Evolutionary conservation across 2,113 vertebrate species (phyloP).

Genomic region (Coturnix japonica): DNA sequence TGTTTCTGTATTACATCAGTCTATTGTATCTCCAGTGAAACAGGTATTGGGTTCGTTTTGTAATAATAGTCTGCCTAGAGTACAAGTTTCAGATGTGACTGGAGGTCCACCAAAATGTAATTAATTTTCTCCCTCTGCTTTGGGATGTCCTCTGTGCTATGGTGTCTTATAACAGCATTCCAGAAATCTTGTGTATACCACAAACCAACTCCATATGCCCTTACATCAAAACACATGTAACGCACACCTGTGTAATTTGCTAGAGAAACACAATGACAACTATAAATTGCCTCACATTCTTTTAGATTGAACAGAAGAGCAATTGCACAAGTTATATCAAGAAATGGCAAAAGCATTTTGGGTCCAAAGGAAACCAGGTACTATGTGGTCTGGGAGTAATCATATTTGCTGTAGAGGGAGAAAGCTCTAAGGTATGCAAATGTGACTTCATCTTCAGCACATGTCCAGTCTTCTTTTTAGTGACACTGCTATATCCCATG

Average conservation of each 20-base stretch:
- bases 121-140: not conserved
- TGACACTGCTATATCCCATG: not conserved
- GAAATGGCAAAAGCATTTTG: not conserved
- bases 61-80: not conserved
- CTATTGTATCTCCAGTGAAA: not conserved
- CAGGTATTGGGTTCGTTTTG: not conserved
- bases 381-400: not conserved
- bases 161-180: not conserved
- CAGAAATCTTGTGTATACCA: not conserved
- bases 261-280: not conserved
- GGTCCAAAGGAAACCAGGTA: not conserved
- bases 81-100: not conserved
- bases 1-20: not conserved
- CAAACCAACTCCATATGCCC: not conserved
- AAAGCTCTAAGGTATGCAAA: not conserved
- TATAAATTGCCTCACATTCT: not conserved
- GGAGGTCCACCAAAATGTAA: not conserved
- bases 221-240: not conserved
- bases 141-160: not conserved
- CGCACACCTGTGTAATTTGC: not conserved
- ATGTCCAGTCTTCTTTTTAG: not conserved
- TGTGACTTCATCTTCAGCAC: not conserved
- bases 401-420: not conserved
- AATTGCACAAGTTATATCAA: not conserved
- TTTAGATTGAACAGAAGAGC: not conserved